A percentile compares a stretch with the other conserved stretches of the same genome.
Evolutionary conservation across 1,140 invertebrate species (phyloP).

Genomic region (Eueides isabella): DNA sequence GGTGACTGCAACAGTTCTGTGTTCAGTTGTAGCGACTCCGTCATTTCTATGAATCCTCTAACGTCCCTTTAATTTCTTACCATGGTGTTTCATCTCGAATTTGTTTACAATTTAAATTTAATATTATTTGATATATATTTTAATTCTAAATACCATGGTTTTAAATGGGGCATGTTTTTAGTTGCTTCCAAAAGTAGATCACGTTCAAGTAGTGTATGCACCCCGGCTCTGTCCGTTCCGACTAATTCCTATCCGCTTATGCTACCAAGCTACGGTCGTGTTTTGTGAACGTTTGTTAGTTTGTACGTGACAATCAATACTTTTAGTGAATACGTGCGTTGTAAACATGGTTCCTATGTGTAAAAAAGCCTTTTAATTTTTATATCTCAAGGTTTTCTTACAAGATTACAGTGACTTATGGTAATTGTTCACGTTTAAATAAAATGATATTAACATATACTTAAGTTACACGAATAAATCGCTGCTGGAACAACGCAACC

Average conservation of each 20-base stretch:
- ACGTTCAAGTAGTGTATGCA: slow-evolving; percentile 48
- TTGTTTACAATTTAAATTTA: slow-evolving; percentile 2
- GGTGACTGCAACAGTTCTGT: slow-evolving; percentile 33
- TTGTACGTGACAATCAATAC: slow-evolving; percentile 33
- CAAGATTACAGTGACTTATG: slow-evolving; percentile 24
- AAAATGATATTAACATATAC: slow-evolving; percentile 19
- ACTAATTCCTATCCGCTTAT: slow-evolving; percentile 27
- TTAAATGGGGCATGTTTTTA: slow-evolving; percentile 52
- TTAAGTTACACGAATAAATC: slow-evolving; percentile 23
- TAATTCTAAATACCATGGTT: slow-evolving; percentile 52
- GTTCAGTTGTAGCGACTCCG: slow-evolving; percentile 38
- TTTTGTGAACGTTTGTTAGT: slow-evolving; percentile 26
- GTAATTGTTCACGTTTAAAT: slow-evolving; percentile 15
- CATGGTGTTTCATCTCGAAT: slow-evolving; percentile 46
- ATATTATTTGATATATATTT: slow-evolving; percentile 7
- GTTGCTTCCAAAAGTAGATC: slow-evolving; percentile 48
- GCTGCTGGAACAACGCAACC: slow-evolving; percentile 15
- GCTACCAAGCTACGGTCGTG: slow-evolving; percentile 32
- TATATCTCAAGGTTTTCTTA: slow-evolving; percentile 27
- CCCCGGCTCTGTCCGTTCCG: slow-evolving; percentile 44
- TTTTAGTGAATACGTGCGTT: slow-evolving; percentile 15
- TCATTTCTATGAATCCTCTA: slow-evolving; percentile 37
- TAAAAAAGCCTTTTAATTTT: slow-evolving; percentile 20
- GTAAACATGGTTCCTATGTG: slow-evolving; percentile 10
- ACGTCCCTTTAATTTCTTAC: slow-evolving; percentile 36